Evolutionary conservation across 2,797 vertebrate genomes (phyloP).

Genomic region (Microhierax caerulescens): DNA sequence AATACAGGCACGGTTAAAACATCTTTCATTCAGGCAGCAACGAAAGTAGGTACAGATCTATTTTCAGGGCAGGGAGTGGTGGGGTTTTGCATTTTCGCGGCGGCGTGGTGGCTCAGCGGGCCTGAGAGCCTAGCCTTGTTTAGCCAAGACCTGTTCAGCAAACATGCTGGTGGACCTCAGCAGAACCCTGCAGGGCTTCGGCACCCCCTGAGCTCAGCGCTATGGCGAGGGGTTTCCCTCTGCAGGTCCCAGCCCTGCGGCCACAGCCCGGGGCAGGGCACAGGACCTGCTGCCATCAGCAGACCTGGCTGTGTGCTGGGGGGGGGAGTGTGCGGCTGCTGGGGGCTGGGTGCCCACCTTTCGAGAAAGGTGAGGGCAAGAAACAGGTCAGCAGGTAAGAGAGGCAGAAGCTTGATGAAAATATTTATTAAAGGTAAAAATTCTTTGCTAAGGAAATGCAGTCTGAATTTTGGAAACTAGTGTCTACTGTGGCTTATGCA

Average conservation of each 20-base stretch:
- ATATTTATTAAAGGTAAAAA: background rate
- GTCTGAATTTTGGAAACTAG: background rate
- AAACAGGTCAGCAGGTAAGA: background rate
- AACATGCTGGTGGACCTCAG: background rate
- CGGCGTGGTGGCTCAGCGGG: rapidly evolving
- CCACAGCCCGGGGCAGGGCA: background rate
- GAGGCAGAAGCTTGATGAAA: background rate
- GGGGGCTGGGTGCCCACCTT: background rate
- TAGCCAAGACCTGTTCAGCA: background rate
- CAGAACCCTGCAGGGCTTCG: background rate
- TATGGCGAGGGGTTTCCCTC: background rate
- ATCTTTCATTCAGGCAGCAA: background rate
- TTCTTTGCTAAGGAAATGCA: background rate
- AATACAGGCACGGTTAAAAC: background rate
- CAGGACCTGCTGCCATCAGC: too few species aligned
- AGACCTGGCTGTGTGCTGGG: rapidly evolving
- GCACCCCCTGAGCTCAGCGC: background rate
- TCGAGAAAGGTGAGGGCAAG: background rate
- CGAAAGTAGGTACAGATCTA: background rate
- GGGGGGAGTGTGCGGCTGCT: background rate
- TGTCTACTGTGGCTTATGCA: background rate
- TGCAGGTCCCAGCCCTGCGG: rapidly evolving
- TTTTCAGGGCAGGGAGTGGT: background rate
- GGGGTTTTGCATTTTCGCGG: background rate
- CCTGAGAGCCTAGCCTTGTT: background rate